Evolutionary conservation across 2,113 vertebrate genomes (phyloP).

Genomic region (Menidia beryllina): DNA sequence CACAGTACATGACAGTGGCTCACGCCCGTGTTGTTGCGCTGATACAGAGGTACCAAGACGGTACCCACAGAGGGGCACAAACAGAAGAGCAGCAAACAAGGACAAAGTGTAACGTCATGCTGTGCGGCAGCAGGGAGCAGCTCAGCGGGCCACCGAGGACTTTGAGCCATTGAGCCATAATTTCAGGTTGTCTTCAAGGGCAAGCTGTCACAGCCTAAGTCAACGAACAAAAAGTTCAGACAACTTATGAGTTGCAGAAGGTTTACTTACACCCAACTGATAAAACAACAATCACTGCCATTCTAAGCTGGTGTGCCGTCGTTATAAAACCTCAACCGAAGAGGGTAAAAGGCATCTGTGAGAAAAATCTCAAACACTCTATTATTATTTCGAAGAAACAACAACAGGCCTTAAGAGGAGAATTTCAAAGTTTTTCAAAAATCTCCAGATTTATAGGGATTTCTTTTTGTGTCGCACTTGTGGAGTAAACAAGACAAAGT

Average conservation of each 20-base stretch:
- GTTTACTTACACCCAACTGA: background rate
- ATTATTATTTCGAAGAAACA: too few relatives aligned
- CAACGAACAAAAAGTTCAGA: conserved; percentile 19
- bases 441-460: too few relatives aligned
- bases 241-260: background rate
- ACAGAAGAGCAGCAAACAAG: conserved; percentile 54
- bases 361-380: too few relatives aligned
- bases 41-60: conserved; percentile 18
- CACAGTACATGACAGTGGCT: background rate
- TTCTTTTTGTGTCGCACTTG: too few relatives aligned
- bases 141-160: conserved; percentile 36
- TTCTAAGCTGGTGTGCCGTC: too few relatives aligned
- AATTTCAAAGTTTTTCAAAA: too few relatives aligned
- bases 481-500: too few relatives aligned
- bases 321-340: background rate
- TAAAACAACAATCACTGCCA: background rate
- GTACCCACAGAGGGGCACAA: conserved; percentile 13
- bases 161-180: conserved; percentile 20
- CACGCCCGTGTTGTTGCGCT: background rate
- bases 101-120: conserved; percentile 33
- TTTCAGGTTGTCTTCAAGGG: conserved; percentile 53
- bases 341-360: background rate
- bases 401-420: too few relatives aligned
- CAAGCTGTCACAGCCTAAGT: conserved; percentile 23
- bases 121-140: conserved; percentile 49